Evolutionary conservation across 2,888 invertebrate species (phyloP).

Genomic region (Nymphalis c-album): DNA sequence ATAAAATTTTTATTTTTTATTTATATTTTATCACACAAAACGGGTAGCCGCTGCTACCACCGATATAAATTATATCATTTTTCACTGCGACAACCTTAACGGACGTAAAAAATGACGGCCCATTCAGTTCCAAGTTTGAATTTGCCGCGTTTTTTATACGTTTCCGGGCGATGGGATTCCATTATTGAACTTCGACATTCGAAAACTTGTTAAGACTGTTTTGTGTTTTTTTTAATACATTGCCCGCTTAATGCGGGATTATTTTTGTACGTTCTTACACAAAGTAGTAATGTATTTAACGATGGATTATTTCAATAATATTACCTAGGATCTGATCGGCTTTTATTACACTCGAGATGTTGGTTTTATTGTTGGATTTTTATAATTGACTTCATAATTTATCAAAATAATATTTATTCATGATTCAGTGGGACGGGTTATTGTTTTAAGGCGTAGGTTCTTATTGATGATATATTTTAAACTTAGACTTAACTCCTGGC

Average conservation of each 20-base stretch:
- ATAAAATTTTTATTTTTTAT: slow-evolving; percentile 72
- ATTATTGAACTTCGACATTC: slow-evolving; percentile 54
- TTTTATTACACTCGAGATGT: slow-evolving; percentile 43
- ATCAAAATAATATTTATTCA: slow-evolving; percentile 49
- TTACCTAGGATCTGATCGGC: slow-evolving; percentile 46
- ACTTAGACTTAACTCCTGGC: neutral
- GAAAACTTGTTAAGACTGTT: slow-evolving; percentile 32
- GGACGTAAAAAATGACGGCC: slow-evolving; percentile 79
- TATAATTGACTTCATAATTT: slow-evolving; percentile 56
- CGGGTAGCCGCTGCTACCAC: slow-evolving; percentile 78
- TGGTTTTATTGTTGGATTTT: slow-evolving; percentile 52
- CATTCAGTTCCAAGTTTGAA: slow-evolving; percentile 77
- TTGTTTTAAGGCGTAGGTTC: no score
- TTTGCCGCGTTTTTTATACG: slow-evolving; percentile 80
- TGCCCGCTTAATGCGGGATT: slow-evolving; percentile 18
- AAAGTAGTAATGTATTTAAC: slow-evolving; percentile 30
- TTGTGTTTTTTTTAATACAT: slow-evolving; percentile 29
- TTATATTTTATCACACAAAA: slow-evolving; percentile 80
- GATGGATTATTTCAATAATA: slow-evolving; percentile 20
- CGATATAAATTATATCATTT: slow-evolving; percentile 82
- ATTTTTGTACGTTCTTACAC: neutral
- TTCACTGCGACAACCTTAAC: slow-evolving; percentile 79
- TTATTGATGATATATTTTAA: neutral
- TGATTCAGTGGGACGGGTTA: slow-evolving; percentile 28
- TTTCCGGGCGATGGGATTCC: slow-evolving; percentile 78